A percentile compares a stretch with the other conserved stretches of the same genome.
Conservation (phyloP, 2,888 invertebrate species). For the Aphrophora alni region DNA sequence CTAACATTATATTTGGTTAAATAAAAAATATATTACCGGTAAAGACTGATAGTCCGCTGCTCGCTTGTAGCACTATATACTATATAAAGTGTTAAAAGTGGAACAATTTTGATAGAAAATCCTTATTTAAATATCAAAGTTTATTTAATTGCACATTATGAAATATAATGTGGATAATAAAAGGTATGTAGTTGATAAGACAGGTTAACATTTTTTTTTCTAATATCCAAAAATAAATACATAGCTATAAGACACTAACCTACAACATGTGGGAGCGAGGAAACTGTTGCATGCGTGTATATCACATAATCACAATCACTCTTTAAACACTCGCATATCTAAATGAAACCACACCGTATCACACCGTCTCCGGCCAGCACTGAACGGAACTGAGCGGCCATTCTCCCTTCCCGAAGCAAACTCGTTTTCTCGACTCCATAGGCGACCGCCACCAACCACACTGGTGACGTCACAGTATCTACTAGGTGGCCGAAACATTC, state of each 20-base stretch:
- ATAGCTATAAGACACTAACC: not conserved
- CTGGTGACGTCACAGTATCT: not conserved
- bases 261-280: not conserved
- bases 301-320: not conserved
- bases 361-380: not conserved
- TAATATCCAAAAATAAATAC: not conserved
- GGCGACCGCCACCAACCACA: not conserved
- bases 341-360: not conserved
- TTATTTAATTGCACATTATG: too few species aligned
- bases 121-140: too few species aligned
- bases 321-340: not conserved
- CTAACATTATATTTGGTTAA: too few species aligned
- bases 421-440: not conserved
- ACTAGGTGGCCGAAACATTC: not conserved
- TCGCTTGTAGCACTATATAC: too few species aligned
- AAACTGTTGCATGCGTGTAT: not conserved
- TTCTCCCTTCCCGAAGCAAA: not conserved
- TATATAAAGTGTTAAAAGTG: too few species aligned
- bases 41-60: too few species aligned
- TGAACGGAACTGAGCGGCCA: not conserved
- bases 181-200: too few species aligned
- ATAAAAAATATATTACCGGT: too few species aligned
- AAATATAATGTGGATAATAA: too few species aligned
- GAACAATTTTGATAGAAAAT: too few species aligned
- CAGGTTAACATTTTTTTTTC: too few species aligned